phyloP scores from a whole-genome alignment of 2,113 vertebrate species.

The Gulo gulo region DNA sequence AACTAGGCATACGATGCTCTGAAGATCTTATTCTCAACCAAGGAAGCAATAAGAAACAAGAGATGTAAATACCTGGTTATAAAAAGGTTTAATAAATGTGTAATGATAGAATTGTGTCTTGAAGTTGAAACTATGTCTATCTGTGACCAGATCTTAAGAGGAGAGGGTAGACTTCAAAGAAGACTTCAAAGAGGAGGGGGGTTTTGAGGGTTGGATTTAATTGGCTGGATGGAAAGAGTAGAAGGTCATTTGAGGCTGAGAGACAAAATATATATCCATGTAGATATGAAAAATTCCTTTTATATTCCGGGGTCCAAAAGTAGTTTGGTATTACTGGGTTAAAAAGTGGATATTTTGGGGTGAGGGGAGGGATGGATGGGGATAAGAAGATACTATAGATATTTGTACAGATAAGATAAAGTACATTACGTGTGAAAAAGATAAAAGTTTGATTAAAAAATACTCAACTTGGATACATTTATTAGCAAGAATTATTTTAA shows the following conservation, averaged over 20 bases:
- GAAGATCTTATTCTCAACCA: neutral
- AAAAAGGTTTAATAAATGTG: neutral
- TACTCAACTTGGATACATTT: neutral
- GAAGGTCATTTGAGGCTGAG: neutral
- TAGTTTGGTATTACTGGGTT: neutral
- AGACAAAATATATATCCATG: neutral
- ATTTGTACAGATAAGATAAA: slow-evolving; percentile 1
- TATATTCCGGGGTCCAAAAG: neutral
- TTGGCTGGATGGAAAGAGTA: neutral
- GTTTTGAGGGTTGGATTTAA: slow-evolving; percentile 29
- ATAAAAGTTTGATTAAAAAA: neutral
- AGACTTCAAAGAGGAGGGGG: neutral
- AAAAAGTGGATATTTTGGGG: neutral
- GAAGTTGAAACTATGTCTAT: neutral
- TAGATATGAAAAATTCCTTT: neutral
- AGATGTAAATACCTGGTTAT: neutral
- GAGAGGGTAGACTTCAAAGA: neutral
- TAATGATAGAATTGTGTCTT: neutral
- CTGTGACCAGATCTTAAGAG: neutral
- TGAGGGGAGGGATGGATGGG: neutral
- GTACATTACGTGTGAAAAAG: neutral
- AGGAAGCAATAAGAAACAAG: neutral
- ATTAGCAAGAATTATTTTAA: slow-evolving; percentile 2
- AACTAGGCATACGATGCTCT: neutral
- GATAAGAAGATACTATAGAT: neutral